A percentile compares a stretch with the other conserved stretches of the same genome.
Conservation (phyloP, 2,888 invertebrate genomes). For the Tetropium fuscum region DNA sequence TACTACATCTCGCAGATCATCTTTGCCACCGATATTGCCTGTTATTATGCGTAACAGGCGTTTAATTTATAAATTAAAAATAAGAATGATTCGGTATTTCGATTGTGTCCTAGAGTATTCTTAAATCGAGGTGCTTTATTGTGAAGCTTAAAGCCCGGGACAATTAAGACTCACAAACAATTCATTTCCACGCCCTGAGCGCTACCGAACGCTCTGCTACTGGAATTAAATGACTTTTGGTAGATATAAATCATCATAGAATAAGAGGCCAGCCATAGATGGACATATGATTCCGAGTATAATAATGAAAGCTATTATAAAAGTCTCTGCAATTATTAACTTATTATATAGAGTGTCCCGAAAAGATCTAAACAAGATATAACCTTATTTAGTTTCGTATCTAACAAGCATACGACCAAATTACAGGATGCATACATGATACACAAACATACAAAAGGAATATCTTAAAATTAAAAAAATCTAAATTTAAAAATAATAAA, state of each 20-base stretch:
- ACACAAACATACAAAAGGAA: too few species aligned
- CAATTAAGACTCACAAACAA: conserved; percentile 51
- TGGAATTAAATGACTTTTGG: conserved; percentile 46
- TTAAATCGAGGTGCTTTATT: conserved; percentile 32
- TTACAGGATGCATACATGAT: too few species aligned
- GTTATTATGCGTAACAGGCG: conserved; percentile 45
- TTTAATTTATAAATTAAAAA: conserved; percentile 51
- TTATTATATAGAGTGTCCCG: too few species aligned
- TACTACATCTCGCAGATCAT: conserved; percentile 22
- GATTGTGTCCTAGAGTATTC: conserved; percentile 34
- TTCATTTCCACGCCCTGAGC: conserved; percentile 48
- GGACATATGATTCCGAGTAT: conserved; percentile 8
- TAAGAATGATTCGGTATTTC: conserved; percentile 42
- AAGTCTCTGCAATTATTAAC: too few species aligned
- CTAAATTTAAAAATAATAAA: too few species aligned
- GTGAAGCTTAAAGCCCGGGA: conserved; percentile 19
- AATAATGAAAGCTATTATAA: background rate
- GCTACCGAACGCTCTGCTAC: conserved; percentile 39
- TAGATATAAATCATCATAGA: conserved; percentile 30
- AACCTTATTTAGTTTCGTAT: too few species aligned
- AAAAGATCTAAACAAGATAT: too few species aligned
- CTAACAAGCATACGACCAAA: too few species aligned
- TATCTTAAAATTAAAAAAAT: too few species aligned
- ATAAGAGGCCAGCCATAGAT: conserved; percentile 1
- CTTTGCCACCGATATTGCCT: conserved; percentile 46